phyloP scores from a whole-genome alignment of 1,140 invertebrate species.

The Thereuonema tuberculata region DNA sequence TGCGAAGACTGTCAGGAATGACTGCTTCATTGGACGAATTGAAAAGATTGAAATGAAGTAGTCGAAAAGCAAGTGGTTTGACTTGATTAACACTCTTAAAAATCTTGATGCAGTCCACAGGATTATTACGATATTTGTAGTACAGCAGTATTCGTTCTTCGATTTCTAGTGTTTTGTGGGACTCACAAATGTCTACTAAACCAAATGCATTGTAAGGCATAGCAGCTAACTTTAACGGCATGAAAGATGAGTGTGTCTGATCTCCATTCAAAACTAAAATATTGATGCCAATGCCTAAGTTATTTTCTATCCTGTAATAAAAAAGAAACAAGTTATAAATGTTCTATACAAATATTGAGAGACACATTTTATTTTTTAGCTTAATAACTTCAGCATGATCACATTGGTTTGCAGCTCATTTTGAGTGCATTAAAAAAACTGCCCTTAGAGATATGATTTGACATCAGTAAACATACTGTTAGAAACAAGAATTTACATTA shows the following conservation, averaged over 20 bases:
- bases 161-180: constrained; percentile 75
- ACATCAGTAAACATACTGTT: too few relatives aligned
- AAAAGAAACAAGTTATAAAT: neutral
- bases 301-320: constrained; percentile 51
- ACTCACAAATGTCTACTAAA: constrained; percentile 89
- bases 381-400: too few relatives aligned
- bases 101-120: constrained; percentile 95
- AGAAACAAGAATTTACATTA: too few relatives aligned
- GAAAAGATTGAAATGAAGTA: constrained; percentile 87
- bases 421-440: too few relatives aligned
- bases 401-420: too few relatives aligned
- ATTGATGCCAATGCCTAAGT: constrained; percentile 77
- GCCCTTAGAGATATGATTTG: too few relatives aligned
- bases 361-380: too few relatives aligned
- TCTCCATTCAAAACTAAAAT: constrained; percentile 81
- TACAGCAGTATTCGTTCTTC: constrained; percentile 84
- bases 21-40: constrained; percentile 76
- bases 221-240: constrained; percentile 62
- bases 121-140: constrained; percentile 93
- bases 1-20: constrained; percentile 62
- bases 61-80: constrained; percentile 71
- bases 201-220: constrained; percentile 92
- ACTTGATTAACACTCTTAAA: constrained; percentile 69
- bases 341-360: neutral
- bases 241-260: constrained; percentile 70